phyloP scores from a whole-genome alignment of 2,888 invertebrate genomes.

The Norana najaformis region DNA sequence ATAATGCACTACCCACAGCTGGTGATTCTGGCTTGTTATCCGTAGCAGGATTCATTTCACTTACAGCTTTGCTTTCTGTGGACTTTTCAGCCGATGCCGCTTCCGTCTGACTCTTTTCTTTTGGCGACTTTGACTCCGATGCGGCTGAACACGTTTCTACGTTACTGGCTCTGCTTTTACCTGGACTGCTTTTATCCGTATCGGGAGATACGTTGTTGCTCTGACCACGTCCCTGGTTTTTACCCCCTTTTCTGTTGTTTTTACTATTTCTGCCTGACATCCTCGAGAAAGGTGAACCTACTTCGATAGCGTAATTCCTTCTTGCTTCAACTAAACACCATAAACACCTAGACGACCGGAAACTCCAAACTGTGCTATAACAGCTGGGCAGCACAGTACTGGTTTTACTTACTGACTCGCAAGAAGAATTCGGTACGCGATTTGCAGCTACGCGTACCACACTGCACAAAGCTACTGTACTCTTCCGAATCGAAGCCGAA shows the following conservation, averaged over 20 bases:
- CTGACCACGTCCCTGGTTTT: not conserved
- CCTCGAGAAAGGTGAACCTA: not conserved
- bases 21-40: not conserved
- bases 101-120: not conserved
- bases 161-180: not conserved
- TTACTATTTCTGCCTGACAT: not conserved
- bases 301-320: not conserved
- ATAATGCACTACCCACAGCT: not conserved
- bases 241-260: not conserved
- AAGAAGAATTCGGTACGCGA: not conserved
- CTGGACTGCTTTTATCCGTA: not conserved
- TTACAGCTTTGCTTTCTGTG: not conserved
- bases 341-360: not conserved
- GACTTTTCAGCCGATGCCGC: not conserved
- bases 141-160: not conserved
- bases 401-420: not conserved
- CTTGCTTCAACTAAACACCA: not conserved
- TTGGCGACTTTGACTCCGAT: not conserved
- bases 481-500: not conserved
- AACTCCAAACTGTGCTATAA: not conserved
- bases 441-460: not conserved
- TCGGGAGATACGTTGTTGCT: not conserved
- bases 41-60: not conserved
- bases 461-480: not conserved
- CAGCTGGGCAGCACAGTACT: not conserved